phyloP scores from a whole-genome alignment of 1,140 invertebrate genomes.

The Phenacoccus solenopsis region DNA sequence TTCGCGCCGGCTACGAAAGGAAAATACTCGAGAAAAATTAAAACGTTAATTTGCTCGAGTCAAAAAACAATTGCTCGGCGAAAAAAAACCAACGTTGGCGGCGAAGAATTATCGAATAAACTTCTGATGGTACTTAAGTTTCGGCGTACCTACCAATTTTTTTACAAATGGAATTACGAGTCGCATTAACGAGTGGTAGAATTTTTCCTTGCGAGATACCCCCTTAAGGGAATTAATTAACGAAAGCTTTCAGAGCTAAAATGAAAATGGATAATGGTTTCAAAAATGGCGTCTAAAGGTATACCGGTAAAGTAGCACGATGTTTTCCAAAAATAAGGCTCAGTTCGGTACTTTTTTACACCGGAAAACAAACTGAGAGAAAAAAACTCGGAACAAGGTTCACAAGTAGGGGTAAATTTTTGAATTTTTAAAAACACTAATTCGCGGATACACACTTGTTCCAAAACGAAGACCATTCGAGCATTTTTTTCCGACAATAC shows the following conservation, averaged over 20 bases:
- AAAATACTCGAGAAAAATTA: neutral
- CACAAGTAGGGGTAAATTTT: too few species aligned
- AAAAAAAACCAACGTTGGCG: neutral
- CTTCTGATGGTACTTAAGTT: neutral
- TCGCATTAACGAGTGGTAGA: neutral
- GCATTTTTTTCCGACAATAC: too few species aligned
- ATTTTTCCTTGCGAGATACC: neutral
- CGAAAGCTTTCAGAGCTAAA: neutral
- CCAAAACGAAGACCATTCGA: too few species aligned
- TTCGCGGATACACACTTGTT: too few species aligned
- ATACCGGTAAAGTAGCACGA: neutral
- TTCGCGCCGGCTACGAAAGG: too few species aligned
- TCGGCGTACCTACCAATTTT: too few species aligned
- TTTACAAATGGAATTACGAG: neutral
- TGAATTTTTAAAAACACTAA: too few species aligned
- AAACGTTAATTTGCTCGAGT: neutral
- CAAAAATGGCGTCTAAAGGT: neutral
- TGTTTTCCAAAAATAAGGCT: neutral
- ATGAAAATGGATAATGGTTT: conserved; percentile 2
- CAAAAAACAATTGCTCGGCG: neutral
- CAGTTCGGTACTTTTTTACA: too few species aligned
- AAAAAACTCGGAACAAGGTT: too few species aligned
- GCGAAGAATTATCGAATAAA: neutral
- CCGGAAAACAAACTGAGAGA: too few species aligned
- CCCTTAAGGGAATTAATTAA: conserved; percentile 2